These are phyloP conservation scores for Eptesicus fuscus DNA, from an alignment of 2,113 vertebrate species.

Conservation along the genomic window DNA sequence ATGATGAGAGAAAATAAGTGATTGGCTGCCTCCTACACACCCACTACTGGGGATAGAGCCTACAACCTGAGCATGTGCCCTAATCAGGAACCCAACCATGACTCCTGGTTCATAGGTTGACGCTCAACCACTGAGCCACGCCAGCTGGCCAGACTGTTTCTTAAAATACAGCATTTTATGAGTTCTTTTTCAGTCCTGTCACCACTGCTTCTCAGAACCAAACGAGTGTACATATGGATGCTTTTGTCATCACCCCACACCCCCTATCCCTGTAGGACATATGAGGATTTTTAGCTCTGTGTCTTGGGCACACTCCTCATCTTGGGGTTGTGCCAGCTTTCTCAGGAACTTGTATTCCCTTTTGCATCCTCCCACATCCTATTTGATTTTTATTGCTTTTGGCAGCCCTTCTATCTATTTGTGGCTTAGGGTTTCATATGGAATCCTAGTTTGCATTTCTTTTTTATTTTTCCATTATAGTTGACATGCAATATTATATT, in stretches of 20 bases:
- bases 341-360: background rate
- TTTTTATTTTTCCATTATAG: background rate
- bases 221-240: background rate
- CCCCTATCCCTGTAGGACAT: background rate
- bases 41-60: no score
- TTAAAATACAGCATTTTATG: background rate
- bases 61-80: no score
- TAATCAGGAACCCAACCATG: no score
- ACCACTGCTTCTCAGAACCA: background rate
- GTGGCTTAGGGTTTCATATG: background rate
- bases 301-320: background rate
- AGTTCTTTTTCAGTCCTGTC: background rate
- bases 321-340: background rate
- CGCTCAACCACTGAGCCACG: no score
- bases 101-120: no score
- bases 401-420: background rate
- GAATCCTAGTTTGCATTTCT: background rate
- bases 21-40: no score
- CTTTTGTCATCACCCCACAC: background rate
- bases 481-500: background rate
- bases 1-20: no score
- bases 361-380: background rate
- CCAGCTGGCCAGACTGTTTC: no score
- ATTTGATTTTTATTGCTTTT: conserved; percentile 5
- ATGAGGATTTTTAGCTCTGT: background rate